These are phyloP conservation scores for Phaedon cochleariae DNA, from an alignment of 2,888 invertebrate genomes.

Conservation along the genomic window DNA sequence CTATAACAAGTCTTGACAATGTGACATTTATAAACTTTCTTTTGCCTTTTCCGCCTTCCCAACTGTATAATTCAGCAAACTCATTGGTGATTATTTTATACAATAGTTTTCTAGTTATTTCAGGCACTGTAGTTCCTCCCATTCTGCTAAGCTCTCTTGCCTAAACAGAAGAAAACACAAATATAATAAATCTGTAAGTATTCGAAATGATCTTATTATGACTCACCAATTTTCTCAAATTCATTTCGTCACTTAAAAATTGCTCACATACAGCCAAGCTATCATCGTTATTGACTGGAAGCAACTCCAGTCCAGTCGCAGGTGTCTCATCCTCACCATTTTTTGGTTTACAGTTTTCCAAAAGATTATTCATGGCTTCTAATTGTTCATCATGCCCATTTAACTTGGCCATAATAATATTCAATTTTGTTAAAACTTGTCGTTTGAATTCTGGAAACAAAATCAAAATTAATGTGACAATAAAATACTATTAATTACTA, in stretches of 20 bases:
- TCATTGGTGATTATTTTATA: constrained; percentile 13
- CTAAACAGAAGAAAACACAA: too few relatives aligned
- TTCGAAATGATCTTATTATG: constrained; percentile 9
- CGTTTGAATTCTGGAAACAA: constrained; percentile 13
- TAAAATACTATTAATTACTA: constrained; percentile 3
- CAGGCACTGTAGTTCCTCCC: constrained; percentile 9
- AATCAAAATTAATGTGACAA: constrained; percentile 4
- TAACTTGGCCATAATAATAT: constrained; percentile 7
- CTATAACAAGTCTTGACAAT: constrained; percentile 19
- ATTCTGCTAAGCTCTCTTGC: constrained; percentile 12
- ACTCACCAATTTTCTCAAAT: constrained; percentile 8
- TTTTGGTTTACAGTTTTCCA: constrained; percentile 10
- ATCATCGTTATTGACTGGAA: constrained; percentile 10
- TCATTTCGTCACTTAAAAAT: constrained; percentile 1
- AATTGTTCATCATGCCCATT: constrained; percentile 9
- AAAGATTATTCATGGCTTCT: constrained; percentile 7
- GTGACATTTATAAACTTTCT: constrained; percentile 18
- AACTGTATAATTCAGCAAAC: constrained; percentile 10
- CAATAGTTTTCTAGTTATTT: constrained; percentile 8
- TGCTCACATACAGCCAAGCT: constrained; percentile 9
- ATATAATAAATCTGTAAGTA: constrained; percentile 8
- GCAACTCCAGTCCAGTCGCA: constrained; percentile 7
- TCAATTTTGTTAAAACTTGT: constrained; percentile 7
- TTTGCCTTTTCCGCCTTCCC: constrained; percentile 10
- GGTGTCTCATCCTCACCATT: constrained; percentile 3